Evolutionary conservation across 2,797 vertebrate species (phyloP), one percentile per base, ranked within the genome.

Genomic region (Hippoglossus hippoglossus): DNA sequence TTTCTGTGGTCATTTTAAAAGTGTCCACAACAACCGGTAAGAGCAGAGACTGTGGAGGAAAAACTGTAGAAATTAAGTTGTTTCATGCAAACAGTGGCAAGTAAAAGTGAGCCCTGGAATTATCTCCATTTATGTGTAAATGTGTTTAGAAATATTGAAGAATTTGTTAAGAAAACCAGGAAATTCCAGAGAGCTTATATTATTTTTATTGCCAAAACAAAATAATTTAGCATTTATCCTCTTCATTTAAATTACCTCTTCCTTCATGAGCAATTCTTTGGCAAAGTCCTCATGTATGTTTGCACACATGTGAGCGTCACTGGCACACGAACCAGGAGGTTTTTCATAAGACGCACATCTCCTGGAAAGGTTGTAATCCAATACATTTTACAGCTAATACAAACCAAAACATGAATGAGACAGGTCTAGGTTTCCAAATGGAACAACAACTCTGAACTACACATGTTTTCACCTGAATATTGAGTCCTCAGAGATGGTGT

Each of bases 401-500:
- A 61, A 21, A 67, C 22, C 22, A 22, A 1, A 3, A 19, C 19
- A 41, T 28, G 13, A 58, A 24, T 12, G 0, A n/a, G 11, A n/a
- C 22, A 22, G 22, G 22, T 22, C 22, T 22, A 22, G 1, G 31
- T 57, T 59, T 28, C 1, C 52, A 50, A 10, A 61, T 19, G 2
- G 1, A 55, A 19, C 4, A 22, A 26, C 2, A 2, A n/a, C 34
- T 47, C 46, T 51, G 6, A 21, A 64, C 25, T 24, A 55, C 22
- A 51, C n/a, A 24, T 24, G 12, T 8, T 15, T 44, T 54, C 88
- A 99, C 97, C 96, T 95, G 84, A 95, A 92, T 77, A 94, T 55
- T 1, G 64, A 19, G 28, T 94, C 85, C 80, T 94, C 91, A 61
- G 83, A 89, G 71, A 93, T 80, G 67, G 49, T n/a, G 0, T 84